phyloP scores from a whole-genome alignment of 2,888 invertebrate genomes.

The Hedychridium roseum region DNA sequence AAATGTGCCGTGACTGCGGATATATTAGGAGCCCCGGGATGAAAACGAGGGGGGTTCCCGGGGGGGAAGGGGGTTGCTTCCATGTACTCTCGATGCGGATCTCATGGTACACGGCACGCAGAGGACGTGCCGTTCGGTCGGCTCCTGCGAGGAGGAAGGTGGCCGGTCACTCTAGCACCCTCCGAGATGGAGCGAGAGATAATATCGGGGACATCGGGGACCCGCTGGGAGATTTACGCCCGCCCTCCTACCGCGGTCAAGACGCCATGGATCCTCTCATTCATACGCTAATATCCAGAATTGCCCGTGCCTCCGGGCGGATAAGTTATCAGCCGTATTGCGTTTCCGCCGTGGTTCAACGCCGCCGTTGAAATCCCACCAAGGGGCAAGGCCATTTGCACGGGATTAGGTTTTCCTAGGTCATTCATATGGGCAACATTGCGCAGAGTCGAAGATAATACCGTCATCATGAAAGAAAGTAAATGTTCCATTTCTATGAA shows the following conservation, averaged over 20 bases:
- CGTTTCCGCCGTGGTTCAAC: slow-evolving; percentile 37
- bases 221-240: slow-evolving; percentile 57
- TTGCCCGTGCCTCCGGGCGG: slow-evolving; percentile 28
- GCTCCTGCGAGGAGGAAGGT: slow-evolving; percentile 11
- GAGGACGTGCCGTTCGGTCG: slow-evolving; percentile 19
- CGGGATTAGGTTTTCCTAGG: too few species aligned
- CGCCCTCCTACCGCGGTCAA: slow-evolving; percentile 37
- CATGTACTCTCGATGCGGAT: too few species aligned
- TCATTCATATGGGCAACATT: too few species aligned
- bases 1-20: slow-evolving; percentile 36
- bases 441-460: too few species aligned
- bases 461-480: too few species aligned
- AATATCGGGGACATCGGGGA: slow-evolving; percentile 49
- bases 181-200: too few species aligned
- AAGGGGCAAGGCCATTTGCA: too few species aligned
- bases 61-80: not conserved
- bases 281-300: slow-evolving; percentile 57
- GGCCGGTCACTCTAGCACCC: too few species aligned
- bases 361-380: too few species aligned
- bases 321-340: slow-evolving; percentile 43
- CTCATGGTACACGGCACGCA: slow-evolving; percentile 1
- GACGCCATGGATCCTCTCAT: slow-evolving; percentile 36
- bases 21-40: slow-evolving; percentile 37
- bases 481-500: too few species aligned
- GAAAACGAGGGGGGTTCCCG: slow-evolving; percentile 23